Evolutionary conservation across 2,797 vertebrate species (phyloP), one percentile per base, ranked within the genome.

Genomic region (Pangasius krempfi): DNA sequence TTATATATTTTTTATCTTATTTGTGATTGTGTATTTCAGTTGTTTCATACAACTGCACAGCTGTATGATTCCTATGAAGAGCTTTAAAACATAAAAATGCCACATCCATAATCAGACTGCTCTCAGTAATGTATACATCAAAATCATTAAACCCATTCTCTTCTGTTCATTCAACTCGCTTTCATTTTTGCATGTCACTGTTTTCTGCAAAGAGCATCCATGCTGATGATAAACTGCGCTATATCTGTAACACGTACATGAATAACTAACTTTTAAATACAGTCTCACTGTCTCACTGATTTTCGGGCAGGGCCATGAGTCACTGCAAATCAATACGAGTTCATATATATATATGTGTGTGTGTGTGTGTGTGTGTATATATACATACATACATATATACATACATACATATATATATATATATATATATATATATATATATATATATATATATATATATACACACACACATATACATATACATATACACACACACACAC

Each of bases 331-430:
- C n/a, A n/a, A 20, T 30, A 68, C 10, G 27, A 68, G n/a, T 68
- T 68, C 25, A 60, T 60, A 2, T 27, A 10, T 68, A 12, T 30
- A 30, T 66, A 10, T 66, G 27, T 54, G 13, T 54, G 0, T 14
- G 12, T 13, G 2, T 13, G 2, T 13, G 13, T 14, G 5, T 44
- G 0, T 0, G 0, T 0, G 5, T 0, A 44, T 4, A 5, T 4
- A 44, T 4, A 44, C 40, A 44, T 2, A 44, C 6, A 44, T 2
- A 44, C 6, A 44, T 7, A 44, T 44, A 44, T 7, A 44, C 3
- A 40, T 40, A 40, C 3, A 40, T 40, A 40, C 3, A 40, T 40
- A 40, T 40, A 40, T 40, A 3, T 40, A 40, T 40, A 40, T 40
- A 3, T 40, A 40, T 40, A 3, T 40, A 40, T 40, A 3, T 40